These are phyloP conservation scores for Matsumyia berberina DNA, from an alignment of 2,888 invertebrate species.

Conservation along the genomic window DNA sequence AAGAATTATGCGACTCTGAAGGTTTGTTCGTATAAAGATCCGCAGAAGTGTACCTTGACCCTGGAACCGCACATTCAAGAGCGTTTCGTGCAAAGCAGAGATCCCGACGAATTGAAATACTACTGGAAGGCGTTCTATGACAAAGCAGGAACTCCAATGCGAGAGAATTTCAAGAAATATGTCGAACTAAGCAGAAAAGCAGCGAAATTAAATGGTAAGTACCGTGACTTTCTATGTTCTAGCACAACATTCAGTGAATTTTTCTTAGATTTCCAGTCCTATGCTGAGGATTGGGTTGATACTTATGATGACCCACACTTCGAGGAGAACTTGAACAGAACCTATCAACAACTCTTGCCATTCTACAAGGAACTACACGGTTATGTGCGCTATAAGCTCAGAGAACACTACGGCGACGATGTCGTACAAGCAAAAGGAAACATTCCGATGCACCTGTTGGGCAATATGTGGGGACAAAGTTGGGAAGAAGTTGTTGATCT, in stretches of 20 bases:
- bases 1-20: constrained; percentile 90
- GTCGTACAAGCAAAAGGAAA: constrained; percentile 88
- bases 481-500: constrained; percentile 86
- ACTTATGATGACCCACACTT: constrained; percentile 90
- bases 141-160: constrained; percentile 88
- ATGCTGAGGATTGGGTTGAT: constrained; percentile 89
- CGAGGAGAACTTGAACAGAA: constrained; percentile 87
- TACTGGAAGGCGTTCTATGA: constrained; percentile 93
- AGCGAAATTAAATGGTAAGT: constrained; percentile 88
- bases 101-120: constrained; percentile 91
- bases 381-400: constrained; percentile 90
- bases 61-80: constrained; percentile 88
- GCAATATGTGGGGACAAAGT: constrained; percentile 93
- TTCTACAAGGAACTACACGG: constrained; percentile 93
- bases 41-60: constrained; percentile 87
- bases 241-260: background rate
- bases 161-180: constrained; percentile 87
- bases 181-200: constrained; percentile 89
- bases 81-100: constrained; percentile 88
- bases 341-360: constrained; percentile 91
- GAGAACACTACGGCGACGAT: constrained; percentile 89
- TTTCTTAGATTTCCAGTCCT: constrained; percentile 87
- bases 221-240: rapidly evolving
- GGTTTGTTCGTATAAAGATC: constrained; percentile 88
- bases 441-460: constrained; percentile 91